Base-by-base conservation (phyloP, 23 tunicate genomes). In the Botrylloides violaceus region DNA sequence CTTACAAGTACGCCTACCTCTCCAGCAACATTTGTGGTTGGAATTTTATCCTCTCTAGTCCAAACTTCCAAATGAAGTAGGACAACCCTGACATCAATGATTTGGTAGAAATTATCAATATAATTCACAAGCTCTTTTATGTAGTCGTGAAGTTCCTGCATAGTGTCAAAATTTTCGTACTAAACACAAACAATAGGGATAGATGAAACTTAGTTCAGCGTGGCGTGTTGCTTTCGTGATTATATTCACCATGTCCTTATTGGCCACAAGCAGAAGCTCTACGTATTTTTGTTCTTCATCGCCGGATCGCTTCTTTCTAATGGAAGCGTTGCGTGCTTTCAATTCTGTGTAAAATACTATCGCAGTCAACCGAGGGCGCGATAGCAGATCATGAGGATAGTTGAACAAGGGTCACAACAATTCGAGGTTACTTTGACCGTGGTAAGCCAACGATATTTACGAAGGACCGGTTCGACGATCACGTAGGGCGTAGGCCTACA, bases 41-140 rank as follows among this genome's bases (percentile, higher is more conserved):
- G 66, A 61, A 88, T 66, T 58, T 82, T 79, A 65, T 88, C 75
- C 37, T 32, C 55, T 9, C 55, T 77, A 6, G 53, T 61, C 95
- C 95, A 87, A 50, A 77, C 79, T 77, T 87, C 95, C 6, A 87
- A 53, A 71, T 81, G 72, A 28, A 84, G 61, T 3, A 87, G 59
- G 6, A 81, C 85, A 4, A 87, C 76, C 28, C 86, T 58, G 28
- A 87, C 2, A 7, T 57, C 79, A 2, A 87, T 32, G 56, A 65
- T 29, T 30, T 53, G 48, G 53, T 81, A 87, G 31, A 33, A 55
- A 18, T 60, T 74, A 76, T 87, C 86, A 24, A 87, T 23, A 30
- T 68, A 53, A 64, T 87, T 87, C 19, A 71, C 95, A 36, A 87
- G 27, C 61, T 81, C 79, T 61, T 76, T 81, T 12, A 87, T 49